These are phyloP conservation scores for Endomychus coccineus DNA, from an alignment of 2,888 invertebrate genomes.

Conservation along the genomic window DNA sequence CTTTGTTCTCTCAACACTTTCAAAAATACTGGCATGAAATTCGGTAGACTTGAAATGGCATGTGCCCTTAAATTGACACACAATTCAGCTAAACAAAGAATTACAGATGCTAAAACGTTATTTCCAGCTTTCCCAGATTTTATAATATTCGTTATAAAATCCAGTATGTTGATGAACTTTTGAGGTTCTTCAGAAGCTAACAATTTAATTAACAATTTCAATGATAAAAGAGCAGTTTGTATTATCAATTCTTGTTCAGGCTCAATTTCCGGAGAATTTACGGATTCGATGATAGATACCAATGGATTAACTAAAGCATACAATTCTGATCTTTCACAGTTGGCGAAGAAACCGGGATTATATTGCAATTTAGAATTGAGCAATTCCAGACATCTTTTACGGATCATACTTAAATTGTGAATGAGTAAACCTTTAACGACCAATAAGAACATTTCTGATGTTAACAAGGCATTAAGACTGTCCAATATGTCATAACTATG, in stretches of 20 bases:
- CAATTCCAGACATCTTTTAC: slow-evolving; percentile 77
- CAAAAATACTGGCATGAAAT: slow-evolving; percentile 70
- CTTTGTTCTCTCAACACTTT: slow-evolving; percentile 57
- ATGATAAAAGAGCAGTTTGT: slow-evolving; percentile 73
- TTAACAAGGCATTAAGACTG: slow-evolving; percentile 70
- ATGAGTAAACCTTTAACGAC: slow-evolving; percentile 67
- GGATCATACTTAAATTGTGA: slow-evolving; percentile 63
- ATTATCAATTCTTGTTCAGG: slow-evolving; percentile 64
- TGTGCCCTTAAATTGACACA: slow-evolving; percentile 68
- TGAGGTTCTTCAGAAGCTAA: slow-evolving; percentile 61
- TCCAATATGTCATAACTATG: slow-evolving; percentile 74
- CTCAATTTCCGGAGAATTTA: slow-evolving; percentile 40
- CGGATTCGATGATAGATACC: slow-evolving; percentile 51
- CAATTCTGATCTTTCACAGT: slow-evolving; percentile 44
- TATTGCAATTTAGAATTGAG: slow-evolving; percentile 73
- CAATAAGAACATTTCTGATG: slow-evolving; percentile 69
- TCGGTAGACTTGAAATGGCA: slow-evolving; percentile 64
- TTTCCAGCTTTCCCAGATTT: slow-evolving; percentile 48
- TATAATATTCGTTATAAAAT: slow-evolving; percentile 57
- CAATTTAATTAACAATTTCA: slow-evolving; percentile 74
- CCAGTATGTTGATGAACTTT: slow-evolving; percentile 63
- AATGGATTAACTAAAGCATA: slow-evolving; percentile 56
- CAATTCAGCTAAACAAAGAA: slow-evolving; percentile 72
- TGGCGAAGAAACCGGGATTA: slow-evolving; percentile 53
- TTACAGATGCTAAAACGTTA: slow-evolving; percentile 64